Base-by-base conservation (phyloP, 2,888 invertebrate species). In the Xylota segnis region DNA sequence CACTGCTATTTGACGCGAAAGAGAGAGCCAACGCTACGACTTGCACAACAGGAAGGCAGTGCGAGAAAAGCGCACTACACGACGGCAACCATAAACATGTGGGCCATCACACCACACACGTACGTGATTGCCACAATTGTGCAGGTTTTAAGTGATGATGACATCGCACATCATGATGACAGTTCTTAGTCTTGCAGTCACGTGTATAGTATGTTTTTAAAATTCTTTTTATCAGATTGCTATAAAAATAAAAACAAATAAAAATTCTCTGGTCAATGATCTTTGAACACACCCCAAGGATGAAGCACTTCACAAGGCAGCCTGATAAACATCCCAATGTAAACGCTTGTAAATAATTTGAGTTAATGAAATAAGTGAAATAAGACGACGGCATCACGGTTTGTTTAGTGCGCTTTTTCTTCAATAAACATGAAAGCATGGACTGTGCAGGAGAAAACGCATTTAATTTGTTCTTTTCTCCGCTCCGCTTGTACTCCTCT, bases 11-110 rank as follows among this genome's bases (percentile, higher is more conserved):
- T 77, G 71, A 59, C 65, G 23, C 23, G 1, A 23, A 3, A 66
- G 71, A 52, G 65, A 56, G 56, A 75, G 61, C 56, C 40, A 81
- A 43, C 37, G 45, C 23, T 9, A 12, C 10, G 3, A 40, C 83
- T 84, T 84, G 58, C 83, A 79, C 79, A 84, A 84, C 29, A 84
- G 63, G 66, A 79, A 78, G 58, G 61, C 61, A 58, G 47, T 16
- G 37, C 37, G 43, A 70, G 63, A 68, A 78, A 63, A 50, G 66
- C 23, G 59, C 59, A 71, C 14, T 63, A 32, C 59, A 71, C 14
- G 56, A 32, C 70, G 29, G n/a, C 37, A 23, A 16, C 32, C 32
- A 37, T 37, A 37, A 32, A 40, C 79, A 72, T 77, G 56, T 82
- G 56, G 56, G 82, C 47, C 68, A 72, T 59, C 59, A 74, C 9